Conservation (phyloP, 2,888 invertebrate species). For the Xestoiulus laeticollis region DNA sequence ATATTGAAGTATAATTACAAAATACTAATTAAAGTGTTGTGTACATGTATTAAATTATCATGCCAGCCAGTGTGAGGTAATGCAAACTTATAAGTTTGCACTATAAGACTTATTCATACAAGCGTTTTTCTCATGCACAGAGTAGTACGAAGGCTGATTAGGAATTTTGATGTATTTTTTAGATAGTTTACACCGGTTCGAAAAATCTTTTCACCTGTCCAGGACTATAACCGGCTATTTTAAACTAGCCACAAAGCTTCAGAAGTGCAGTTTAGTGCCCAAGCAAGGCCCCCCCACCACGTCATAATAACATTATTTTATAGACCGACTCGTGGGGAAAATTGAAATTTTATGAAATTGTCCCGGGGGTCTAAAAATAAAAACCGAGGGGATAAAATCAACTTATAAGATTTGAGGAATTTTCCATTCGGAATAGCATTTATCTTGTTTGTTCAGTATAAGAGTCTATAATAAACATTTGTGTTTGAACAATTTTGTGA, state of each 20-base stretch:
- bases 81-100: too few relatives aligned
- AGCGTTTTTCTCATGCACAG: too few relatives aligned
- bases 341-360: conserved; percentile 24
- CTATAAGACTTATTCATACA: too few relatives aligned
- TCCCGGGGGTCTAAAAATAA: neutral
- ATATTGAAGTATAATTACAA: too few relatives aligned
- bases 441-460: neutral
- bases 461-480: neutral
- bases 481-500: neutral
- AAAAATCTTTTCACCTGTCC: neutral
- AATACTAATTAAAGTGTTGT: too few relatives aligned
- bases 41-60: too few relatives aligned
- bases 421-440: conserved; percentile 15
- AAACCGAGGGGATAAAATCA: neutral
- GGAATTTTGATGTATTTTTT: too few relatives aligned
- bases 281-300: neutral
- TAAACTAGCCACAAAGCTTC: neutral
- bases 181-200: too few relatives aligned
- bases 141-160: too few relatives aligned
- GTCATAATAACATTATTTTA: conserved; percentile 6
- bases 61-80: too few relatives aligned
- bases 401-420: neutral
- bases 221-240: neutral
- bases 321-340: conserved; percentile 1
- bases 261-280: conserved; percentile 4